Evolutionary conservation across 2,797 vertebrate genomes (phyloP), one percentile per base, ranked within the genome.

Genomic region (Pyrocephalus nanus): DNA sequence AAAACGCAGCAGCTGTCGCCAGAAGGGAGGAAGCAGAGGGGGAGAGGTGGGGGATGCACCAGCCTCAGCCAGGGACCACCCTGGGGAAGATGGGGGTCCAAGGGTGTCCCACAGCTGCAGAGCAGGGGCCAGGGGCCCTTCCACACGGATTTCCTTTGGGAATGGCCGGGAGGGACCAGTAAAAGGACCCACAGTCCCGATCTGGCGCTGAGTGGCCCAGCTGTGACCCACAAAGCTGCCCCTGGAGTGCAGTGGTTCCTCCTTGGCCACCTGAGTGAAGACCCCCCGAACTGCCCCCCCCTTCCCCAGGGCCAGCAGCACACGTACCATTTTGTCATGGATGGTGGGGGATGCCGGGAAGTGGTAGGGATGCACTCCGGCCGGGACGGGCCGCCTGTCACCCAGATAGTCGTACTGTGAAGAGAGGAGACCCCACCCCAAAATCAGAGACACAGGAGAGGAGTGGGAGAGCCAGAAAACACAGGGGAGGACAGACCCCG

Each of bases 261-360:
- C 54, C 70, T 81, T 7, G 2, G 18, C 18, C 29, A 3, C 5
- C 53, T 0, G 4, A 62, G 61, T 14, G 53, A 54, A 54, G 29
- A 54, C 48, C 67, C 53, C 61, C 4, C 2, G 30, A 9, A 53
- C 23, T 14, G 23, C 2, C 26, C 69, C 7, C 0, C 17, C n/a
- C n/a, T n/a, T 61, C 36, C 73, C 58, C 1, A n/a, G 6, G 50
- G 55, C 67, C 73, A 25, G 61, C 71, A 62, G 81, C 2, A 25
- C 54, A 98, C 98, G 0, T 98, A 99, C 99, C 99, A 99, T 99
- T 97, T 99, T 99, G 97, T 98, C 98, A 32, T 99, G 99, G 92
- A 99, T 97, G 47, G 98, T 98, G 86, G 99, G 99, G 77, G 99
- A 99, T 27, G 98, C 98, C 8, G 99, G 98, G 97, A 99, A 99